Evolutionary conservation across 2,888 invertebrate species (phyloP).

Genomic region (Eristalis pertinax): DNA sequence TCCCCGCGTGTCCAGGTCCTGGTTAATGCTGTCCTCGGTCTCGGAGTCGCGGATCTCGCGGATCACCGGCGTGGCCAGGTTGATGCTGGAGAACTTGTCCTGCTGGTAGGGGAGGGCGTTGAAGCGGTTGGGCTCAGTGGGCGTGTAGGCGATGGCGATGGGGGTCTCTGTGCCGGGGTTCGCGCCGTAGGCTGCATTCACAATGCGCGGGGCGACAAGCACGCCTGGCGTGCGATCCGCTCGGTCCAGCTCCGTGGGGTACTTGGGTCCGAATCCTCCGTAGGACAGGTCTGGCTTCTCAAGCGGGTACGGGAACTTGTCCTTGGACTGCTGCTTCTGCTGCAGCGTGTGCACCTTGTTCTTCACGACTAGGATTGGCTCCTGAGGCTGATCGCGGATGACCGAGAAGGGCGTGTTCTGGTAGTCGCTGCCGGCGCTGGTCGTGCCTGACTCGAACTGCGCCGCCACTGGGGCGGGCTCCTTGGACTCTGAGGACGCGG

Average conservation of each 20-base stretch:
- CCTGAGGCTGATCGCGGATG: constrained; percentile 81
- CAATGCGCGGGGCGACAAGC: constrained; percentile 81
- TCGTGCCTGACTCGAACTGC: constrained; percentile 72
- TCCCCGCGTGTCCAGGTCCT: constrained; percentile 79
- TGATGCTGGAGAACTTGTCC: constrained; percentile 81
- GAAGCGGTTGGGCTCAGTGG: constrained; percentile 82
- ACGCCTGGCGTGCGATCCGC: constrained; percentile 79
- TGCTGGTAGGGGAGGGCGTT: constrained; percentile 70
- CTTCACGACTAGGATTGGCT: constrained; percentile 81
- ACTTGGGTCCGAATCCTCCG: constrained; percentile 75
- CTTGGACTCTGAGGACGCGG: constrained; percentile 69
- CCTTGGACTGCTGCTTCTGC: constrained; percentile 80
- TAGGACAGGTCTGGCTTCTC: constrained; percentile 84
- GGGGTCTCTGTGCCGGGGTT: constrained; percentile 83
- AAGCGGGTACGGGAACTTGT: constrained; percentile 86
- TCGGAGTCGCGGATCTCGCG: constrained; percentile 82
- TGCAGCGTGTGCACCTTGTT: constrained; percentile 79
- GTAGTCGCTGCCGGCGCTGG: constrained; percentile 77
- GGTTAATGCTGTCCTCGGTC: constrained; percentile 77
- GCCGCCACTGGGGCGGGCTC: constrained; percentile 73
- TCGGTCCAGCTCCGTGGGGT: constrained; percentile 78
- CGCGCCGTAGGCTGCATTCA: constrained; percentile 78
- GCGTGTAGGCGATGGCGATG: constrained; percentile 86
- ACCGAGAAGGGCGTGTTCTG: constrained; percentile 81
- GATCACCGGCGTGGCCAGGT: constrained; percentile 82